Evolutionary conservation across 2,113 vertebrate genomes (phyloP).

Genomic region (Dipodomys stephensi): DNA sequence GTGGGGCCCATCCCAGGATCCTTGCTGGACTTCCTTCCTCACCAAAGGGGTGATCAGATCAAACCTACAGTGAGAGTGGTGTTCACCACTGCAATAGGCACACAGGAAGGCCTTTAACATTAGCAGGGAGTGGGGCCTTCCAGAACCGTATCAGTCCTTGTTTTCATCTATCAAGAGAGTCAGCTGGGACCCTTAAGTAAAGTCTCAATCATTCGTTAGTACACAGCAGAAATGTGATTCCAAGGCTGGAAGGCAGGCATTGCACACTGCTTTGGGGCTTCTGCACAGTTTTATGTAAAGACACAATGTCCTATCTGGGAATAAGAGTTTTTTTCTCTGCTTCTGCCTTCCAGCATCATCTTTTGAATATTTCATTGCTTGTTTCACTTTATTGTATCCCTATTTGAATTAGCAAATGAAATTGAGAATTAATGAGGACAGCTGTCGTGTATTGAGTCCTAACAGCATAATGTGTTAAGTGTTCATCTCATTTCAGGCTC

Average conservation of each 20-base stretch:
- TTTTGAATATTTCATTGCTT: constrained; percentile 46
- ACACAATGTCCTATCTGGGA: constrained; percentile 43
- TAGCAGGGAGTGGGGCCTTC: background rate
- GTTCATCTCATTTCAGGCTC: background rate
- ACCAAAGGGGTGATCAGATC: too few relatives aligned
- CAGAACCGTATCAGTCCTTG: background rate
- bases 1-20: background rate
- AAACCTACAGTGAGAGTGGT: too few relatives aligned
- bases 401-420: constrained; percentile 43
- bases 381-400: constrained; percentile 14
- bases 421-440: background rate
- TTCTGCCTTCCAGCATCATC: constrained; percentile 20
- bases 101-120: too few relatives aligned
- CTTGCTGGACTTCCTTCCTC: too few relatives aligned
- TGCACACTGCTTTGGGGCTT: background rate
- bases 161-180: background rate
- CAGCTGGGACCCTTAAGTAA: background rate
- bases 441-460: background rate
- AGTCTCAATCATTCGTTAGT: background rate
- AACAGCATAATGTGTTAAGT: accelerated
- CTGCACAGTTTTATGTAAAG: background rate
- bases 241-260: background rate
- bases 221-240: background rate
- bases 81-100: too few relatives aligned
- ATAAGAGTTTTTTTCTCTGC: background rate